Conservation (phyloP, 2,797 vertebrate genomes). For the Lithobates sylvaticus region DNA sequence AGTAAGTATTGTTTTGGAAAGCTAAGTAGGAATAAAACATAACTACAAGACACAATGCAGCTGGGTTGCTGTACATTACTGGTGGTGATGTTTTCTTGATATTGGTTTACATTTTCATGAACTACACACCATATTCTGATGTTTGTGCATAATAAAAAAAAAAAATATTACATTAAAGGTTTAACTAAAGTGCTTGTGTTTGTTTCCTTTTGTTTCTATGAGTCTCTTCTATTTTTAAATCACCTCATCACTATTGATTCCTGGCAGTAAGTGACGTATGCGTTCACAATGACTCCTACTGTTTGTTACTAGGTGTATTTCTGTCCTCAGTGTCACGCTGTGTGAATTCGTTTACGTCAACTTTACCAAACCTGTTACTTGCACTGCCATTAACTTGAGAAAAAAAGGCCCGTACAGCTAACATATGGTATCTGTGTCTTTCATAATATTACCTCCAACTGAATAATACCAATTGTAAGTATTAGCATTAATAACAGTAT, state of each 20-base stretch:
- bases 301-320: constrained; percentile 47
- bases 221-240: constrained; percentile 39
- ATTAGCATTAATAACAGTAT: no score
- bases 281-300: constrained; percentile 27
- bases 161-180: not conserved
- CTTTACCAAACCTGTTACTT: constrained; percentile 45
- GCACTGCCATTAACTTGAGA: constrained; percentile 28
- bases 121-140: no score
- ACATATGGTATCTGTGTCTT: not conserved
- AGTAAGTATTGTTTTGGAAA: no score
- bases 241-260: constrained; percentile 42
- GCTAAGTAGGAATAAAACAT: no score
- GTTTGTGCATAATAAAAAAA: no score
- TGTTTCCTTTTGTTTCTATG: constrained; percentile 34
- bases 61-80: no score
- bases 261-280: constrained; percentile 38
- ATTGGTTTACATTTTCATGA: no score
- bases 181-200: not conserved
- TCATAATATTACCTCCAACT: no score
- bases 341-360: constrained; percentile 16
- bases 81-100: no score
- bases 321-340: constrained; percentile 30
- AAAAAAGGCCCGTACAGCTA: not conserved
- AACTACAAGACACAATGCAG: no score
- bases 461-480: no score